Base-by-base conservation (phyloP, 2,797 vertebrate species). In the Protonibea diacanthus region DNA sequence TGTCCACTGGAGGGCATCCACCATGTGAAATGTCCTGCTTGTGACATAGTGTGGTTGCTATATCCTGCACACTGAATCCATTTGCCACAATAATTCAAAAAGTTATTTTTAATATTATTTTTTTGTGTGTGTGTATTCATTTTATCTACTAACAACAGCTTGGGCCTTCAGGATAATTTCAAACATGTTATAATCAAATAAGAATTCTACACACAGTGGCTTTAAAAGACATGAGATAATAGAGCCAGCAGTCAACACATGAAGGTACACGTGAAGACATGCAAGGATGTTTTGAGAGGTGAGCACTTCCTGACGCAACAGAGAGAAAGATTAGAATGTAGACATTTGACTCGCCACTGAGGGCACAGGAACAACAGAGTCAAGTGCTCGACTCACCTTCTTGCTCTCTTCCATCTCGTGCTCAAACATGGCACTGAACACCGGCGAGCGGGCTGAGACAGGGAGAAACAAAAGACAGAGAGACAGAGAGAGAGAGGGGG, bases 371-470 rank as follows among this genome's bases (percentile, higher is more conserved):
- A 76, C 68, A 61, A 72, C 75, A 17, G 17, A 78, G 74, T 56
- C 45, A 63, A 80, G 62, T 11, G 69, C 56, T 68, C 56, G 2
- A 91, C 94, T 93, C 91, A 97, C 97, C 96, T 97, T 97, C 90
- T 96, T 96, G 80, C 96, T 97, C 85, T 97, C 96, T 75, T 97
- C 96, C 96, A 97, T 97, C 93, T 98, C 96, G 14, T 97, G 97
- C 91, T 98, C 96, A 90, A 97, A 98, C 97, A 97, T 97, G 89
- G 96, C 96, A 45, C 95, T 96, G 93, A 98, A 98, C 75, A 97
- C 96, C 0, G 96, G 96, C 33, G 96, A 97, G 27, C 96, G 95
- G 0, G 96, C 96, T 96, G 80, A 80, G 49, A 75, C 58, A 66
- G n/a, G 69, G 71, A 74, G 49, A 82, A 44, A 86, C 25, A 55